Percentiles rank a stretch among this genome's conserved stretches.
These are phyloP conservation scores for Ptycholaimellus sp. DNA, from an alignment of 2,888 invertebrate genomes.

Conservation along the genomic window DNA sequence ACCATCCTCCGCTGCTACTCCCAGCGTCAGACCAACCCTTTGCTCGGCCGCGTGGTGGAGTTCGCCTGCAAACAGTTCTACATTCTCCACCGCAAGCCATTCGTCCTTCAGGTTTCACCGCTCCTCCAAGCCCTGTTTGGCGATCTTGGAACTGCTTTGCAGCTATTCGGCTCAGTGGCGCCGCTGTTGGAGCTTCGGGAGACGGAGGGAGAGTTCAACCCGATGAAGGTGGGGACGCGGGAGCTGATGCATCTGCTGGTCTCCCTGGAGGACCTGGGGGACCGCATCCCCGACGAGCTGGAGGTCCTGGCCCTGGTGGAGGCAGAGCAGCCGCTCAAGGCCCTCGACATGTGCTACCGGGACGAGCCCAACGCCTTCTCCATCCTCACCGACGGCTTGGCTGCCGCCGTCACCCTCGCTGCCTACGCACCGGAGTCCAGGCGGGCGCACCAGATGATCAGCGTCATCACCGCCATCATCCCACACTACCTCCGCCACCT, in stretches of 20 bases:
- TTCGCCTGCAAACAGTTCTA: constrained; percentile 97
- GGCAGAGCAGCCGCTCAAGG: constrained; percentile 47
- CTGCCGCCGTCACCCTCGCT: constrained; percentile 94
- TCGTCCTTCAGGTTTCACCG: constrained; percentile 49
- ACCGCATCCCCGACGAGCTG: constrained; percentile 19
- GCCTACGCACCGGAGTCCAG: constrained; percentile 86
- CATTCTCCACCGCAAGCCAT: constrained; percentile 84
- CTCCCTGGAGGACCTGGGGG: not conserved
- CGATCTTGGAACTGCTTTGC: no score
- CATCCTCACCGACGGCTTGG: constrained; percentile 69
- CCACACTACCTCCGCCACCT: constrained; percentile 85
- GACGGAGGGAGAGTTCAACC: constrained; percentile 4
- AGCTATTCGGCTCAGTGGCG: constrained; percentile 91
- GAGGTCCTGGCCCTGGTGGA: constrained; percentile 35
- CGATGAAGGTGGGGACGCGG: not conserved
- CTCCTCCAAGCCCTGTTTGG: constrained; percentile 9
- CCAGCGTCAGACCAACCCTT: constrained; percentile 80
- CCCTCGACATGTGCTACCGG: constrained; percentile 92
- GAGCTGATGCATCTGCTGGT: no score
- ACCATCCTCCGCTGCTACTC: constrained; percentile 84
- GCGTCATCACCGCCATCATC: constrained; percentile 70
- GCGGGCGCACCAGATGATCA: constrained; percentile 38
- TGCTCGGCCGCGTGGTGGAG: constrained; percentile 80
- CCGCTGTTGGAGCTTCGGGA: constrained; percentile 20
- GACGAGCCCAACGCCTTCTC: constrained; percentile 92